Base-by-base conservation (phyloP, 1,140 invertebrate genomes). In the Trichonephila inaurata region DNA sequence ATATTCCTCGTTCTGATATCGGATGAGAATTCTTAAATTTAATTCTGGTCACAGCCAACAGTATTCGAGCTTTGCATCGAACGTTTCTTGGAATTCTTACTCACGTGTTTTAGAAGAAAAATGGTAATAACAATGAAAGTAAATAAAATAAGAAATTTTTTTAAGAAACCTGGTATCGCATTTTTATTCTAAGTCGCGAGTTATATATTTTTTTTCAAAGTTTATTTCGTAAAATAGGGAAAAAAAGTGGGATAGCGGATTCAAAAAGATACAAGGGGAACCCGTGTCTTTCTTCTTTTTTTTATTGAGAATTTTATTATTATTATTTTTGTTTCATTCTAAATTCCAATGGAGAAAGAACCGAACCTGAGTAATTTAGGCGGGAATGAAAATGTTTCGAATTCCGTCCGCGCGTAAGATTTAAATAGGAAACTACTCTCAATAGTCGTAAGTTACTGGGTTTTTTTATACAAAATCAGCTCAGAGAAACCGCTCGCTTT, bases 341-440 rank as follows among this genome's bases (percentile, higher is more conserved):
- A 33, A 82, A 82, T 92, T 92, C 82, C 85, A 66, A 19, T 18
- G 61, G 40, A 44, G 28, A 69, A 83, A 81, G 40, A 85, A 16
- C 72, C 21, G 33, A 92, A 92, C 81, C 62, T 69, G 90, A 44
- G 81, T 92, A 92, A 92, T 92, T 92, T 92, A 85, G 24, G 81
- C 21, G 51, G 62, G 81, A 92, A 85, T 92, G 62, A 92, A 85
- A 92, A 61, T 81, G 81, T 85, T 92, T 92, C 44, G 58, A 66
- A 92, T 92, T 92, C 90, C 33, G 19, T 4, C 77, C 18, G 81
- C 90, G 81, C 33, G 90, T 85, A 51, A 92, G 62, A 85, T 92
- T 92, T 85, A 92, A 92, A 92, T 92, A 81, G 82, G 82, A 58
- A 85, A 92, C 58, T n/a, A 85, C 90, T 83, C 28, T 85, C 81